Evolutionary conservation across 1,140 invertebrate species (phyloP).

Genomic region (Apis mellifera): Amel_HAv3.1 CM009938.2:10308001-10308500

Average conservation of each 20-base stretch:
- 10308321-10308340: too few species aligned
- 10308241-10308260: not conserved
- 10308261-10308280: too few species aligned
- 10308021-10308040: not conserved
- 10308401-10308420: too few species aligned
- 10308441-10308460: too few species aligned
- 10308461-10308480: too few species aligned
- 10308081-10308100: conserved; percentile 66
- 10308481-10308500: too few species aligned
- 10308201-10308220: conserved; percentile 55
- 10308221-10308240: conserved; percentile 27
- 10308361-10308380: too few species aligned
- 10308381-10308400: too few species aligned
- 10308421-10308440: too few species aligned
- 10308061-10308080: conserved; percentile 62
- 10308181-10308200: conserved; percentile 15
- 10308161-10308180: conserved; percentile 67
- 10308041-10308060: conserved; percentile 10
- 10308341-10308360: too few species aligned
- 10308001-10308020: not conserved
- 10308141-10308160: conserved; percentile 64
- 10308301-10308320: not conserved
- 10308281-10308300: not conserved
- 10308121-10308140: conserved; percentile 68
- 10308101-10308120: conserved; percentile 68